Evolutionary conservation across 2,888 invertebrate species (phyloP).

Genomic region (Drosophila tanythrix): DNA sequence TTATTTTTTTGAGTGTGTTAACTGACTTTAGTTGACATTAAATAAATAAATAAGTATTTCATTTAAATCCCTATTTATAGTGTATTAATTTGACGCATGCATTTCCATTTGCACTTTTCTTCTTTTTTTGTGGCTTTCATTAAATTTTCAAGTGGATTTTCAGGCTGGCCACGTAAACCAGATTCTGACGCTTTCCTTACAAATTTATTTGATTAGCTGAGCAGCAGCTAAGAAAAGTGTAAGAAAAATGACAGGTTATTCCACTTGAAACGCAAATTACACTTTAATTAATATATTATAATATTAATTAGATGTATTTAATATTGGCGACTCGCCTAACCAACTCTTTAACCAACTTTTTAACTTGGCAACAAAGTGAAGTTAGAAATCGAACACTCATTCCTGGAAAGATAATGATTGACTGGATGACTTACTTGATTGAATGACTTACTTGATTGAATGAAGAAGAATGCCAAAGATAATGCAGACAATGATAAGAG

Average conservation of each 20-base stretch:
- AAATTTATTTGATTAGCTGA: slow-evolving; percentile 55
- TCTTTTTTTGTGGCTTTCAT: background rate
- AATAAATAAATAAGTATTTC: background rate
- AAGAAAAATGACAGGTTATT: slow-evolving; percentile 34
- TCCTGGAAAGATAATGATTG: background rate
- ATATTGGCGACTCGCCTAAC: background rate
- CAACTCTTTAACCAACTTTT: slow-evolving; percentile 27
- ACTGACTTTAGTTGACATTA: background rate
- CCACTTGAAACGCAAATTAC: slow-evolving; percentile 12
- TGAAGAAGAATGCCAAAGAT: background rate
- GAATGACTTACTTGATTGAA: too few species aligned
- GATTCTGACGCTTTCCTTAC: slow-evolving; percentile 53
- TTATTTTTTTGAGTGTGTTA: background rate
- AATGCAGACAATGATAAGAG: slow-evolving; percentile 19
- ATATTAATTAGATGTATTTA: background rate
- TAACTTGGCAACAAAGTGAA: slow-evolving; percentile 3
- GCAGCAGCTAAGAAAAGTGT: slow-evolving; percentile 16
- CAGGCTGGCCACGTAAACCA: slow-evolving; percentile 42
- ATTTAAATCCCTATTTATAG: slow-evolving; percentile 3
- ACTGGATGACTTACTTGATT: too few species aligned
- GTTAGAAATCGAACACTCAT: background rate
- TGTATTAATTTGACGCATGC: background rate
- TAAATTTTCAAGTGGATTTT: slow-evolving; percentile 35
- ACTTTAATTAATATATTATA: background rate
- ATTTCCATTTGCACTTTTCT: background rate